Percentiles rank a stretch among this genome's conserved stretches.
Evolutionary conservation across 1,140 invertebrate species (phyloP).

Genomic region (Drosophila lowei): DNA sequence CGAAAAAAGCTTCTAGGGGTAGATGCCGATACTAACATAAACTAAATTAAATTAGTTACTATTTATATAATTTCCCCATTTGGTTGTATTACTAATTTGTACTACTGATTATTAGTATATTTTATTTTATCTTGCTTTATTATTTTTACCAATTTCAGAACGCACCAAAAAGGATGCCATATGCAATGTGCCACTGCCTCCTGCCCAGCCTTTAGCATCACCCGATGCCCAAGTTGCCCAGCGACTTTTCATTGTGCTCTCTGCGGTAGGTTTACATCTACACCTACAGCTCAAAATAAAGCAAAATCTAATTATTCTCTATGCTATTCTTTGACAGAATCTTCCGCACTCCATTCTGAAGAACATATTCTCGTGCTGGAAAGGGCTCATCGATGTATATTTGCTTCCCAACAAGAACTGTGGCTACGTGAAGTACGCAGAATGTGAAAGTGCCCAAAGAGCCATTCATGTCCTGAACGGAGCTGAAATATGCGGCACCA

Average conservation of each 20-base stretch:
- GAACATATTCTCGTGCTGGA: constrained; percentile 96
- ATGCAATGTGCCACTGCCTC: constrained; percentile 88
- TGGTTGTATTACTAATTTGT: neutral
- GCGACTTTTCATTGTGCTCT: constrained; percentile 78
- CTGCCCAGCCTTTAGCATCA: constrained; percentile 88
- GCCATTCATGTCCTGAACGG: constrained; percentile 87
- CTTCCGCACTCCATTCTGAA: constrained; percentile 91
- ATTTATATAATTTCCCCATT: no score
- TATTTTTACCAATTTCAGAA: constrained; percentile 41
- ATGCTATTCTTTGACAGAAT: constrained; percentile 89
- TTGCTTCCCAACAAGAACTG: constrained; percentile 94
- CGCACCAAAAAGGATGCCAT: constrained; percentile 82
- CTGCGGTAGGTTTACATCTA: constrained; percentile 55
- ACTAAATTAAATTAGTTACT: no score
- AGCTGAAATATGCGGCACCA: constrained; percentile 91
- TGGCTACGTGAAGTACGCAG: constrained; percentile 95
- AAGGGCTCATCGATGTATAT: constrained; percentile 96
- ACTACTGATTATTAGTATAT: neutral
- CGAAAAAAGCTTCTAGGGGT: constrained; percentile 5
- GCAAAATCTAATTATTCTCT: constrained; percentile 77
- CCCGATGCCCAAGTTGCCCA: constrained; percentile 86
- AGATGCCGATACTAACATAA: neutral
- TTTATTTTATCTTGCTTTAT: neutral
- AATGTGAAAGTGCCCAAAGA: constrained; percentile 88
- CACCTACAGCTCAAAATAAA: no score